Conservation (phyloP, 2,797 vertebrate genomes). For the Chromis chromis region DNA sequence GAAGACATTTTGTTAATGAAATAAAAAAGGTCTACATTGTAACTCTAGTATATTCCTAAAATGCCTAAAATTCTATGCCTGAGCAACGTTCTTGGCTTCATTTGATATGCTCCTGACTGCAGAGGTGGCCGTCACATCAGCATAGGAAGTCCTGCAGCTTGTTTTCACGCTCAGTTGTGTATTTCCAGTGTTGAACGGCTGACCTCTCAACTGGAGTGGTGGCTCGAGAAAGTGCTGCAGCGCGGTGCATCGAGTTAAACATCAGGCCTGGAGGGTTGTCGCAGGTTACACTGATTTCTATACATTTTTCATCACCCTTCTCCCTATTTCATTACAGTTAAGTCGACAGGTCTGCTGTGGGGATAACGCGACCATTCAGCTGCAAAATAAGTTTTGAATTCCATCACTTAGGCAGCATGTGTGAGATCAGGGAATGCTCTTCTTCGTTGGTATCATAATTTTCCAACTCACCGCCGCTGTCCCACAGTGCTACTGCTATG, state of each 20-base stretch:
- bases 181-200: background rate
- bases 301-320: conserved; percentile 61
- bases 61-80: background rate
- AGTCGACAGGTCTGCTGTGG: conserved; percentile 56
- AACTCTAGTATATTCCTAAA: conserved; percentile 2
- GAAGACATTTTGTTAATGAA: background rate
- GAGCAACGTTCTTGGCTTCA: background rate
- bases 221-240: conserved; percentile 19
- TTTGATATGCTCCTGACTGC: conserved; percentile 6
- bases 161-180: background rate
- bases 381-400: conserved; percentile 65
- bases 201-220: background rate
- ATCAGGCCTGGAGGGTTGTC: conserved; percentile 15
- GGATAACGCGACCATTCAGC: conserved; percentile 48
- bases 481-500: background rate
- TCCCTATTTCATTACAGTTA: conserved; percentile 54
- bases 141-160: background rate
- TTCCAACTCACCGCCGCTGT: conserved; percentile 22
- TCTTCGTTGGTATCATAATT: conserved; percentile 28
- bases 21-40: background rate
- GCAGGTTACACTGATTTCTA: conserved; percentile 50
- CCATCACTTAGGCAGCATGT: conserved; percentile 35
- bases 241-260: conserved; percentile 18
- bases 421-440: conserved; percentile 9
- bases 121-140: background rate